These are phyloP conservation scores for Chesias legatella DNA, from an alignment of 2,888 invertebrate genomes.

Conservation along the genomic window DNA sequence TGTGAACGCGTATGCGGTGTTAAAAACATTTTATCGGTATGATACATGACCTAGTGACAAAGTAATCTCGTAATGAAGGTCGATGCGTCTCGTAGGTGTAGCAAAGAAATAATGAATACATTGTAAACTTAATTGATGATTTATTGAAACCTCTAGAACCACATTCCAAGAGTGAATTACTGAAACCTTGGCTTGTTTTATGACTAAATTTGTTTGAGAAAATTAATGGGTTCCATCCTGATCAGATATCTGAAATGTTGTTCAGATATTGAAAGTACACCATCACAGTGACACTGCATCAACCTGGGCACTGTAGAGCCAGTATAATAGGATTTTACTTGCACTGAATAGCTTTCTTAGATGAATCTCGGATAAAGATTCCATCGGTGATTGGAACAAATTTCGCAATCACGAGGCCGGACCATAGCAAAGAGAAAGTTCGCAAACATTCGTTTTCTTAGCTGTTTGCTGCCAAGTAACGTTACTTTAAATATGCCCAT, in stretches of 20 bases:
- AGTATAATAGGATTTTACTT: constrained; percentile 3
- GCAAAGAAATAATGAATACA: neutral
- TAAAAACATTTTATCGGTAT: constrained; percentile 6
- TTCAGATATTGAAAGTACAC: no score
- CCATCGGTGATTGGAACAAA: constrained; percentile 40
- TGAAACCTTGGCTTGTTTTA: neutral
- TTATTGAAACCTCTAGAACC: constrained; percentile 2
- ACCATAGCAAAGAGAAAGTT: constrained; percentile 66
- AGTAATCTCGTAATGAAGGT: constrained; percentile 10
- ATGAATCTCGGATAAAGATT: constrained; percentile 15
- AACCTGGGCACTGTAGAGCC: neutral
- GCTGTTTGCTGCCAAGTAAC: constrained; percentile 28
- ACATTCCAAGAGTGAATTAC: constrained; percentile 1
- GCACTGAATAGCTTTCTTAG: constrained; percentile 10
- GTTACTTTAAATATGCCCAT: constrained; percentile 29
- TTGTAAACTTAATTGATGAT: neutral
- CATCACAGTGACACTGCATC: neutral
- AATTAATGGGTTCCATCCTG: no score
- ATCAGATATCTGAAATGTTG: no score
- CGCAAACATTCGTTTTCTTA: constrained; percentile 56
- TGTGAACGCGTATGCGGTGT: neutral
- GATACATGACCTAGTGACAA: constrained; percentile 12
- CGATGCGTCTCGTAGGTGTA: neutral
- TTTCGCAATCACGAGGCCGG: constrained; percentile 52
- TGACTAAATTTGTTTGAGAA: neutral